Percentiles rank a stretch among this genome's conserved stretches.
Conservation (phyloP, 2,888 invertebrate genomes). For the Folsomia candida region DNA sequence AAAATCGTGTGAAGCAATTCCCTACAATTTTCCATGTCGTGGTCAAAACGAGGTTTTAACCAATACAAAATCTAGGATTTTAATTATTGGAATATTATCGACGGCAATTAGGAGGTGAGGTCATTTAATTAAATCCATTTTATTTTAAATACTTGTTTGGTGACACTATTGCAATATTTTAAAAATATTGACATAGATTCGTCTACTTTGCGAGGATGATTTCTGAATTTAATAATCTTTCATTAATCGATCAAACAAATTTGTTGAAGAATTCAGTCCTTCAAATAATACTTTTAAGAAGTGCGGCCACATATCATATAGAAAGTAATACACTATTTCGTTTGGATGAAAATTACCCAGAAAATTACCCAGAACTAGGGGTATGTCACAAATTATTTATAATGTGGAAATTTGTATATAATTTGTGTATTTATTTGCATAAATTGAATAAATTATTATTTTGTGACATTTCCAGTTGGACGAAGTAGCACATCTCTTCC, state of each 20-base stretch:
- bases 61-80: not conserved
- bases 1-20: not conserved
- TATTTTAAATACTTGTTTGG: no score
- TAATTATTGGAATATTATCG: not conserved
- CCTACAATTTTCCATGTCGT: not conserved
- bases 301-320: not conserved
- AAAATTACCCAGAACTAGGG: not conserved
- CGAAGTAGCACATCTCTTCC: not conserved
- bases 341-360: not conserved
- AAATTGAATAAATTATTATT: no score
- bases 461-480: no score
- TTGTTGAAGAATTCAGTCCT: not conserved
- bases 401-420: not conserved
- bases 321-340: not conserved
- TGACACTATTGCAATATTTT: not conserved
- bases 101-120: not conserved
- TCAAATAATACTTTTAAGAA: not conserved
- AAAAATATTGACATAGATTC: not conserved
- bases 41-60: not conserved
- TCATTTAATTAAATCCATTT: not conserved
- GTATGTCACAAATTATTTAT: not conserved
- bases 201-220: not conserved
- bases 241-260: not conserved
- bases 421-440: no score
- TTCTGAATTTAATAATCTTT: not conserved